Base-by-base conservation (phyloP, 1,140 invertebrate genomes). In the Caenorhabditis tropicalis region DNA sequence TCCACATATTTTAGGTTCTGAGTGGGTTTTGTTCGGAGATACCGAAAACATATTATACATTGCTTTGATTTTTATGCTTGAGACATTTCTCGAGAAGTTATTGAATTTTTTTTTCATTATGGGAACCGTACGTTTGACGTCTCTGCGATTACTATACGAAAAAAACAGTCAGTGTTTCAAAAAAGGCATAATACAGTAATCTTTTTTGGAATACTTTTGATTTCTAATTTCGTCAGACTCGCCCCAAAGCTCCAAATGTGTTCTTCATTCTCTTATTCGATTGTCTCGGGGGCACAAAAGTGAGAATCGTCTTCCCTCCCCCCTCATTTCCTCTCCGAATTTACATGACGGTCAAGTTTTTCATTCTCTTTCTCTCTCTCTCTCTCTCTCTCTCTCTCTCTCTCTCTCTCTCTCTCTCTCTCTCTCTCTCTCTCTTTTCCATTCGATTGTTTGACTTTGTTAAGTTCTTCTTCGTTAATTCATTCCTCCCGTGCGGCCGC, bases 381-480 rank as follows among this genome's bases (percentile, higher is more conserved):
- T 0, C 79, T 33, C 31, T 79, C 70, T 79, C n/a, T 79, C 5
- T 36, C 31, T 79, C 24, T 19, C 29, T 9, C 33, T 15, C 48
- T 53, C 21, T 53, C 24, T 36, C 48, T 12, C 15, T 31, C 5
- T 39, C 24, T 4, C 29, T 29, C 46, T 48, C 24, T 46, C 10
- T 79, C 74, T n/a, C 15, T n/a, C 29, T n/a, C 15, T 79, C 36
- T 33, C 21, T 29, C 27, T 19, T 12, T 33, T 53, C 21, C 49
- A 49, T 31, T 27, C 24, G 31, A 56, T 51, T 51, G 48, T 53
- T 51, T 53, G 79, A 19, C 79, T 81, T 58, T 81, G 48, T 81
- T 81, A 51, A 53, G 48, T 58, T 53, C n/a, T n/a, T n/a, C n/a
- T n/a, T n/a, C 39, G 79, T 58, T 81, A 81, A 53, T 81, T 81